Percentiles rank a stretch among this genome's conserved stretches.
phyloP scores from a whole-genome alignment of 1,140 invertebrate genomes.

The Cydia strobilella region DNA sequence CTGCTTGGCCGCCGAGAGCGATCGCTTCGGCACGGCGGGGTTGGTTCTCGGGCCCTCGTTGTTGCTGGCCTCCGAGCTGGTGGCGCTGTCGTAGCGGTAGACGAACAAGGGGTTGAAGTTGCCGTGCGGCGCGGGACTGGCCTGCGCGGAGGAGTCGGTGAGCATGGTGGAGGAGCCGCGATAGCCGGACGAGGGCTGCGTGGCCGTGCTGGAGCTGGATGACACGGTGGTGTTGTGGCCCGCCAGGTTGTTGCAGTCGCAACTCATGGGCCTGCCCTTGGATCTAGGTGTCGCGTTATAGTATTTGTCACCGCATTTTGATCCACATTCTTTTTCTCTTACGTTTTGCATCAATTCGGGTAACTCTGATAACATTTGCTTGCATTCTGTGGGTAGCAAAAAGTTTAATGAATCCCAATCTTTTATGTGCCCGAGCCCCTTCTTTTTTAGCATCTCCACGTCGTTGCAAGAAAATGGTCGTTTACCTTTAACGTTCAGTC shows the following conservation, averaged over 20 bases:
- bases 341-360: conserved; percentile 86
- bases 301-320: conserved; percentile 83
- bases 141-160: conserved; percentile 86
- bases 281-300: conserved; percentile 82
- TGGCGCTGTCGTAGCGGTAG: conserved; percentile 89
- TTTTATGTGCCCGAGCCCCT: conserved; percentile 90
- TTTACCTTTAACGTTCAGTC: conserved; percentile 70
- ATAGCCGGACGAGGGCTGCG: conserved; percentile 91
- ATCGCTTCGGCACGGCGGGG: conserved; percentile 59
- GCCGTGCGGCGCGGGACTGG: conserved; percentile 78
- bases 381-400: conserved; percentile 90
- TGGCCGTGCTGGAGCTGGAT: conserved; percentile 87
- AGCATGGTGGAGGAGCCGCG: conserved; percentile 91
- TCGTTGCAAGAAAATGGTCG: conserved; percentile 92
- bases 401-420: conserved; percentile 96
- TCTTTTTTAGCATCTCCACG: conserved; percentile 88
- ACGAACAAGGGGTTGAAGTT: conserved; percentile 87
- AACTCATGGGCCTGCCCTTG: conserved; percentile 81
- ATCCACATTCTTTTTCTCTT: conserved; percentile 75
- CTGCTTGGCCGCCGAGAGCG: conserved; percentile 82
- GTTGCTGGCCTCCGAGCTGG: conserved; percentile 84
- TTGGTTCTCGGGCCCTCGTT: conserved; percentile 73
- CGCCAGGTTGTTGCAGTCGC: conserved; percentile 82
- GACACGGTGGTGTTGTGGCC: conserved; percentile 82
- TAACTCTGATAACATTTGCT: conserved; percentile 86